Percentiles rank a stretch among this genome's conserved stretches.
These are phyloP conservation scores for Drosophila subsilvestris DNA, from an alignment of 2,888 invertebrate genomes.

Conservation along the genomic window DNA sequence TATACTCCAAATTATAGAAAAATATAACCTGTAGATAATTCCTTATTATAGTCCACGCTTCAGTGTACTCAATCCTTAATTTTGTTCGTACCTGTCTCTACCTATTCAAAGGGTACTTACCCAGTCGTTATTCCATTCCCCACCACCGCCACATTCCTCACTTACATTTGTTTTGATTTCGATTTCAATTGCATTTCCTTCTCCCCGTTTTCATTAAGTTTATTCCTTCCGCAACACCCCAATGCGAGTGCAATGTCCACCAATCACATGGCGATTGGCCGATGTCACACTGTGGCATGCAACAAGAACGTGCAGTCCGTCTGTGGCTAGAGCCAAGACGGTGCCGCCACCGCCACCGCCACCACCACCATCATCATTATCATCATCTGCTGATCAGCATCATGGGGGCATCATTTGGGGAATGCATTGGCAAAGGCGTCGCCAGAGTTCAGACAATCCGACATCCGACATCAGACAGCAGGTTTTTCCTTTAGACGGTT, in stretches of 20 bases:
- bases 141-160: conserved; percentile 6
- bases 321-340: conserved; percentile 21
- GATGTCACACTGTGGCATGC: conserved; percentile 74
- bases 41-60: too few relatives aligned
- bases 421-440: conserved; percentile 65
- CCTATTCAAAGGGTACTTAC: background rate
- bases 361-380: conserved; percentile 9
- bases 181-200: conserved; percentile 61
- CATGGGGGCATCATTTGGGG: conserved; percentile 45
- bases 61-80: background rate
- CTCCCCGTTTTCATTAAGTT: conserved; percentile 1
- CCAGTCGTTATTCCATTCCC: conserved; percentile 29
- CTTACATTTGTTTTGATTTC: conserved; percentile 67
- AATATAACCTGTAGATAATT: background rate
- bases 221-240: background rate
- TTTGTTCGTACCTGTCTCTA: too few relatives aligned
- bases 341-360: conserved; percentile 18
- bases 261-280: conserved; percentile 61
- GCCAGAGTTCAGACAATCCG: conserved; percentile 51
- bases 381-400: conserved; percentile 31
- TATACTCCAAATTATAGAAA: background rate
- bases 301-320: conserved; percentile 58
- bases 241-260: conserved; percentile 65
- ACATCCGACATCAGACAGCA: conserved; percentile 47
- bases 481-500: conserved; percentile 54